Conservation (phyloP, 2,113 vertebrate genomes). For the Stigmatopora nigra region DNA sequence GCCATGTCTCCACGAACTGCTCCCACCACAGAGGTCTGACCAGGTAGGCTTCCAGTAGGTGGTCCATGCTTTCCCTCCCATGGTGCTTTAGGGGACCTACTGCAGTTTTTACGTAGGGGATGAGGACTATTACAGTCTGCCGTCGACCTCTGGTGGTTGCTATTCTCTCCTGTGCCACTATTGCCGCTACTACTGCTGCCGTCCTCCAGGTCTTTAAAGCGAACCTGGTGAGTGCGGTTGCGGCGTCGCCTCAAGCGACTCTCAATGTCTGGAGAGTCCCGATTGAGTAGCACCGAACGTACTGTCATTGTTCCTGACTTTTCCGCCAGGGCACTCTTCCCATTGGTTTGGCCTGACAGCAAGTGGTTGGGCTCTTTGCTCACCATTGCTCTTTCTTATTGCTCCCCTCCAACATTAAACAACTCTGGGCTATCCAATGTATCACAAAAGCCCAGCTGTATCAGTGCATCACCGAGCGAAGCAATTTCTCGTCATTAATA, state of each 20-base stretch:
- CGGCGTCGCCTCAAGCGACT: constrained; percentile 73
- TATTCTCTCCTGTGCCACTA: constrained; percentile 52
- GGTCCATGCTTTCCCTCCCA: constrained; percentile 48
- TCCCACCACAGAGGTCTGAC: constrained; percentile 65
- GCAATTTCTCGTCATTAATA: constrained; percentile 15
- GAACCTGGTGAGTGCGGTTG: constrained; percentile 78
- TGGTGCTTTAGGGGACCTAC: constrained; percentile 32
- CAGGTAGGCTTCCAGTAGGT: constrained; percentile 37
- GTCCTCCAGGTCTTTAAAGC: constrained; percentile 79
- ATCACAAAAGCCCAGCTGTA: constrained; percentile 32
- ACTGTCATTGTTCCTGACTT: constrained; percentile 72
- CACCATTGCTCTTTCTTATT: constrained; percentile 66
- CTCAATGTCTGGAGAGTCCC: constrained; percentile 75
- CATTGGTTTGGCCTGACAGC: constrained; percentile 61
- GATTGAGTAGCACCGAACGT: constrained; percentile 77
- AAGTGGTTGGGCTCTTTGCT: constrained; percentile 71
- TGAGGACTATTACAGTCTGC: constrained; percentile 59
- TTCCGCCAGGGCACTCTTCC: constrained; percentile 70
- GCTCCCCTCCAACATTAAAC: constrained; percentile 57
- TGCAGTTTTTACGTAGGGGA: constrained; percentile 57
- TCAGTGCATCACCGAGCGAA: constrained; percentile 34
- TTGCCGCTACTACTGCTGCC: constrained; percentile 60
- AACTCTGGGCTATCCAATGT: constrained; percentile 45
- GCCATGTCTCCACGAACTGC: constrained; percentile 70
- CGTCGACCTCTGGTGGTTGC: constrained; percentile 50